These are phyloP conservation scores for Pseudomyrmex sp. DNA, from an alignment of 1,140 invertebrate genomes.

Conservation along the genomic window DNA sequence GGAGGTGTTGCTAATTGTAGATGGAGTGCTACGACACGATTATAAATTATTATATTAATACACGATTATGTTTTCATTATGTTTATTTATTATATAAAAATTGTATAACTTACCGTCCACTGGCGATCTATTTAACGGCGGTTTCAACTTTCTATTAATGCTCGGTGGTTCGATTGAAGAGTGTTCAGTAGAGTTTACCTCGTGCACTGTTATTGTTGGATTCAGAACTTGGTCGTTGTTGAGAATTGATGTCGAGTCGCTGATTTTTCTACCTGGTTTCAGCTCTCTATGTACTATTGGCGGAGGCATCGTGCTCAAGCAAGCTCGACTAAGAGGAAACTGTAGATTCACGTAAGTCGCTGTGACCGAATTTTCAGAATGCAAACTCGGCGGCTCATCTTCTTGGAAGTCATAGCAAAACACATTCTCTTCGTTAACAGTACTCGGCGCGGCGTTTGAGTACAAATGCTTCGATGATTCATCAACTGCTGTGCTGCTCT, in stretches of 20 bases:
- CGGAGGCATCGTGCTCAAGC: constrained; percentile 84
- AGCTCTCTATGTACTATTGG: constrained; percentile 88
- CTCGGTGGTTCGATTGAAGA: constrained; percentile 84
- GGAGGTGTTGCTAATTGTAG: constrained; percentile 83
- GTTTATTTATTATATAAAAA: neutral
- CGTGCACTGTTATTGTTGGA: constrained; percentile 67
- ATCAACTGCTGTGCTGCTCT: constrained; percentile 71
- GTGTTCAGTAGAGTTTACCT: constrained; percentile 80
- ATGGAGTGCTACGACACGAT: constrained; percentile 70
- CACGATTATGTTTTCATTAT: no score
- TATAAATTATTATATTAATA: neutral
- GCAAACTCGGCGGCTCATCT: constrained; percentile 86
- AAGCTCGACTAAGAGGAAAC: constrained; percentile 85
- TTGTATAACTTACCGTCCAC: constrained; percentile 73
- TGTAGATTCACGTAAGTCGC: constrained; percentile 87
- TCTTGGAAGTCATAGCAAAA: constrained; percentile 87
- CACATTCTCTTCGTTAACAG: constrained; percentile 86
- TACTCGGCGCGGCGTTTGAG: constrained; percentile 89
- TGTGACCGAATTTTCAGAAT: constrained; percentile 85
- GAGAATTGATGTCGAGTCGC: constrained; percentile 86
- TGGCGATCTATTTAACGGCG: constrained; percentile 79
- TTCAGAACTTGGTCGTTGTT: constrained; percentile 83
- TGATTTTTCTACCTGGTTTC: constrained; percentile 90
- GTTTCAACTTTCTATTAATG: constrained; percentile 87
- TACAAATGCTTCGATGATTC: constrained; percentile 87